Percentiles rank a stretch among this genome's conserved stretches.
Conservation (phyloP, 1,140 invertebrate genomes). For the Platyscapa corneri region DNA sequence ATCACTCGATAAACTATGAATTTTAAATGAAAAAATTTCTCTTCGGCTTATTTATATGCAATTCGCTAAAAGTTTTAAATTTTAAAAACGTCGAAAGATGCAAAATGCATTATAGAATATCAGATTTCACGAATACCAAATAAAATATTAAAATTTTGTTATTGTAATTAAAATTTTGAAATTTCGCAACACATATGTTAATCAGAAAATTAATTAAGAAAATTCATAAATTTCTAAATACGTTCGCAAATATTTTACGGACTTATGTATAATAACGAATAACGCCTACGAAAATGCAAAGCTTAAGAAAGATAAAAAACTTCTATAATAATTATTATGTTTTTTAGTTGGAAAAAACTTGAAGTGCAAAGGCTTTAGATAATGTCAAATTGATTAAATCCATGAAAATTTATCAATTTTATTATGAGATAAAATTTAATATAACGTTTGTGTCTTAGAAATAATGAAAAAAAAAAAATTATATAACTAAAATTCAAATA, state of each 20-base stretch:
- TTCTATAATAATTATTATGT: background rate
- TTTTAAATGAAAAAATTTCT: slow-evolving; percentile 38
- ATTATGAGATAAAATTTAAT: background rate
- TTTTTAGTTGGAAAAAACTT: background rate
- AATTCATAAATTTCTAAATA: no score
- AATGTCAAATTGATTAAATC: background rate
- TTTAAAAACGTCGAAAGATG: slow-evolving; percentile 7
- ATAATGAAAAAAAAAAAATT: background rate
- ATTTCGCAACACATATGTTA: background rate
- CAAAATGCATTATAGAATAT: background rate
- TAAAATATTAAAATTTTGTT: background rate
- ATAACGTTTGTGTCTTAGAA: background rate
- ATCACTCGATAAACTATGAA: background rate
- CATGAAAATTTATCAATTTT: background rate
- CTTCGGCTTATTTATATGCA: slow-evolving; percentile 18
- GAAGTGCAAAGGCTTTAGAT: background rate
- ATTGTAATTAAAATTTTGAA: background rate
- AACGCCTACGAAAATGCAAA: slow-evolving; percentile 25
- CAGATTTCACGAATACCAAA: background rate
- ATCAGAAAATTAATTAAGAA: no score
- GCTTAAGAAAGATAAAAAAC: background rate
- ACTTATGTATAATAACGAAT: background rate
- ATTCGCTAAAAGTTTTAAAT: slow-evolving; percentile 24
- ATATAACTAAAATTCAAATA: no score
- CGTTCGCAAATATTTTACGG: background rate